Base-by-base conservation (phyloP, 2,888 invertebrate species). In the Poecilobothrus nobilitatus region DNA sequence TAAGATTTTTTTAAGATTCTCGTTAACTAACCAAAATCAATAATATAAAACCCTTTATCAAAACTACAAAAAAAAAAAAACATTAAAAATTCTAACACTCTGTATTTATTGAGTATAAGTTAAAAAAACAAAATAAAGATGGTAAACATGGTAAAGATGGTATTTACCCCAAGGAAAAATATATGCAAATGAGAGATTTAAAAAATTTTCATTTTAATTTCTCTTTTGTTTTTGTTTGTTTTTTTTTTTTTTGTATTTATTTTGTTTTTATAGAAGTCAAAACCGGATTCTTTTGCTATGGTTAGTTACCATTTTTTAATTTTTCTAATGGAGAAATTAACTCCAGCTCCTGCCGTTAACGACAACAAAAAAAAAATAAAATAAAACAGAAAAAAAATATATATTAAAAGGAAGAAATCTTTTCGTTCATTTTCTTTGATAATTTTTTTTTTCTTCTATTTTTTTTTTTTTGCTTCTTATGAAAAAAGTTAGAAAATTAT, bases 171-270 rank as follows among this genome's bases (percentile, higher is more conserved):
- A n/a, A 53, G 53, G 53, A 53, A 53, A 53, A 53, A 53, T 53
- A 53, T 53, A 53, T 53, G 53, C 53, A 53, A 53, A 53, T 53
- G 53, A 53, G 53, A 53, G 53, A 53, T 53, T 53, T 53, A 53
- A 12, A 12, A 53, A 53, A 53, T 53, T 18, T 15, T 53, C n/a
- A 18, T 53, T 53, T 18, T 15, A 12, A 12, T 53, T 18, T 9
- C 15, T n/a, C 1, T 53, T 53, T 53, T 53, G 7, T 12, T 53
- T 53, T 9, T 53, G 1, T 9, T 9, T 53, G 2, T 53, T 53
- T 12, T 9, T 53, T n/a, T 18, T 53, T 9, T 53, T 53, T 53
- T 53, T 18, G 6, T 9, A 12, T 15, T 44, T 44, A 10, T n/a
- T 53, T 18, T 53, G 1, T 15, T 53, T 2, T 18, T 53, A 15